These are phyloP conservation scores for Ernsta delagoae DNA, from an alignment of 2,888 invertebrate genomes.

Conservation along the genomic window DNA sequence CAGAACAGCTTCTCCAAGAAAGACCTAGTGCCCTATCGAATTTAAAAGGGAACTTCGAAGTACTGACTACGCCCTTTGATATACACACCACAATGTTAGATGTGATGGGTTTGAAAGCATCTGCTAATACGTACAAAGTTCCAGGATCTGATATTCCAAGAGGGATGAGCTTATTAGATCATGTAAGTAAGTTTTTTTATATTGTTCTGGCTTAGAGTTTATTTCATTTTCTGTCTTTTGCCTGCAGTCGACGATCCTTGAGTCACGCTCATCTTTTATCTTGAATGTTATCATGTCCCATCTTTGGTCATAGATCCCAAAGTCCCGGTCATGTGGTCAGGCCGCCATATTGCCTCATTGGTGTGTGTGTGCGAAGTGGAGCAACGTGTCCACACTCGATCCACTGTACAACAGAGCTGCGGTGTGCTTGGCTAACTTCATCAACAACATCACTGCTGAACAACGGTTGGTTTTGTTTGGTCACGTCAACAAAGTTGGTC, in stretches of 20 bases:
- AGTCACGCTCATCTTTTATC: too few species aligned
- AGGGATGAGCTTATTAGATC: conserved; percentile 47
- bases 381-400: conserved; percentile 40
- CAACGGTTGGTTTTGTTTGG: conserved; percentile 40
- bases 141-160: conserved; percentile 41
- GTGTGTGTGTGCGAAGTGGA: conserved; percentile 53
- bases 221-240: background rate
- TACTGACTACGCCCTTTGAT: conserved; percentile 93
- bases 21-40: conserved; percentile 86
- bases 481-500: too few species aligned
- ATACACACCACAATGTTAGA: conserved; percentile 87
- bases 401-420: conserved; percentile 39
- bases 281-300: too few species aligned
- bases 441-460: conserved; percentile 46
- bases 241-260: too few species aligned
- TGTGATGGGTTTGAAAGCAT: conserved; percentile 42
- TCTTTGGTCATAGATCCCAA: conserved; percentile 45
- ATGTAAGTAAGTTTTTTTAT: conserved; percentile 38
- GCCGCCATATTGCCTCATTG: conserved; percentile 53
- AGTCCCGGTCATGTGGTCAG: conserved; percentile 50
- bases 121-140: conserved; percentile 41
- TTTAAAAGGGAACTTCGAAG: conserved; percentile 86
- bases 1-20: conserved; percentile 88
- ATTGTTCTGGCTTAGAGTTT: background rate
- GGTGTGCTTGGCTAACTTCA: conserved; percentile 41